A percentile compares a stretch with the other conserved stretches of the same genome.
phyloP scores from a whole-genome alignment of 2,113 vertebrate species.

The Sardina pilchardus region DNA sequence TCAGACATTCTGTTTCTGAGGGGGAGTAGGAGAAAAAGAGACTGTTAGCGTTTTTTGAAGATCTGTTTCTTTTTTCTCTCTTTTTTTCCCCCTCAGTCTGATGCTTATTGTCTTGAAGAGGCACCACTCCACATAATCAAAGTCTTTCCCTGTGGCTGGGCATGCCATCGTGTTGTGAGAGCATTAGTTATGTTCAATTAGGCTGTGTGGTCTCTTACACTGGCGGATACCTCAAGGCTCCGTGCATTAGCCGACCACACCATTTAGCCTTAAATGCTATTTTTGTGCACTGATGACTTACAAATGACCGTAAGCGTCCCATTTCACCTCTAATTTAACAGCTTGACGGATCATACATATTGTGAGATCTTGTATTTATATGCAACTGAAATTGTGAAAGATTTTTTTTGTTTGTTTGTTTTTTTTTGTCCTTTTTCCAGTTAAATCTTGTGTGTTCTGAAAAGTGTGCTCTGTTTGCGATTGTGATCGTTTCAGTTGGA shows the following conservation, averaged over 20 bases:
- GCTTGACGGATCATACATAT: neutral
- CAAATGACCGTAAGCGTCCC: neutral
- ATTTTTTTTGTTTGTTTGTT: no score
- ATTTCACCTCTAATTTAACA: neutral
- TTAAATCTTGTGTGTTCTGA: neutral
- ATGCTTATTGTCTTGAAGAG: neutral
- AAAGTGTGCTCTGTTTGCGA: neutral
- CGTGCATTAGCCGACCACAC: neutral
- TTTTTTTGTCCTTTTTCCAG: no score
- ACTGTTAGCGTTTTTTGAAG: neutral
- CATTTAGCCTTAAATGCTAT: neutral
- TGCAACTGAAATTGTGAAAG: neutral
- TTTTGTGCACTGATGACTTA: neutral
- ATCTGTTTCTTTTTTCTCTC: no score
- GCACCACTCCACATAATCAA: neutral
- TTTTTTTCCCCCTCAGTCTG: neutral
- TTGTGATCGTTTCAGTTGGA: conserved; percentile 79
- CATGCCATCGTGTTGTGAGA: neutral
- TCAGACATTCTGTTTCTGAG: no score
- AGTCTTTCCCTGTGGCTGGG: neutral
- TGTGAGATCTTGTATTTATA: neutral
- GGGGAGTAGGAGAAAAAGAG: neutral
- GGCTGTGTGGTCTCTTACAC: neutral
- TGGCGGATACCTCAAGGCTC: neutral
- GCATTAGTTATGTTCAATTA: neutral